phyloP scores from a whole-genome alignment of 2,888 invertebrate species.

The Drosophila meridionalis region DNA sequence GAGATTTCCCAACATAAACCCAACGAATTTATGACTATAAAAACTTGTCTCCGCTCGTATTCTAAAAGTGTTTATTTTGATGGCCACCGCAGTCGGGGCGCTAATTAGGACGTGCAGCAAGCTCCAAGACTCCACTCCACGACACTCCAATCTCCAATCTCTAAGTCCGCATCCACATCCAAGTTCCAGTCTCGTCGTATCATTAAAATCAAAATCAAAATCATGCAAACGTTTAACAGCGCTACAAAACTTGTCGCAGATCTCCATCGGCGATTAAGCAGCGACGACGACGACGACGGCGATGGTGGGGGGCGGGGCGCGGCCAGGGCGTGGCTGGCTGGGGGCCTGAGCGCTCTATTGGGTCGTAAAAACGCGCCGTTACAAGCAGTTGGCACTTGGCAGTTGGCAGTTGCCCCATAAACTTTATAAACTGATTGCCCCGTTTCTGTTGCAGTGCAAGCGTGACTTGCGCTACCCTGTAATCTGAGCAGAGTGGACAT shows the following conservation, averaged over 20 bases:
- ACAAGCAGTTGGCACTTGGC: slow-evolving; percentile 77
- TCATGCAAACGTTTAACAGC: slow-evolving; percentile 81
- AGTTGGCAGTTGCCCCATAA: slow-evolving; percentile 59
- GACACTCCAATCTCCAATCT: slow-evolving; percentile 9
- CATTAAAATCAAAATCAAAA: slow-evolving; percentile 73
- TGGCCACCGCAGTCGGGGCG: slow-evolving; percentile 69
- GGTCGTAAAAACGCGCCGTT: slow-evolving; percentile 75
- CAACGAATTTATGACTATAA: slow-evolving; percentile 64
- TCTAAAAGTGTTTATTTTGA: slow-evolving; percentile 82
- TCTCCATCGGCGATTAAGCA: slow-evolving; percentile 14
- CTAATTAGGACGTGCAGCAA: slow-evolving; percentile 72
- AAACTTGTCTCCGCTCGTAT: slow-evolving; percentile 75
- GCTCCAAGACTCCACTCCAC: slow-evolving; percentile 3
- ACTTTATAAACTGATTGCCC: slow-evolving; percentile 65
- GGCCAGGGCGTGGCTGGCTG: background rate
- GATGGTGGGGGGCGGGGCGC: background rate
- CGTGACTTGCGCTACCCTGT: slow-evolving; percentile 21
- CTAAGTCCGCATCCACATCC: slow-evolving; percentile 13
- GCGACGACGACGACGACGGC: background rate
- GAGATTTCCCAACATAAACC: slow-evolving; percentile 73
- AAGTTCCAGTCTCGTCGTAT: slow-evolving; percentile 34
- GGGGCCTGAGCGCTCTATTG: slow-evolving; percentile 26
- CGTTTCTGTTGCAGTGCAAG: slow-evolving; percentile 41
- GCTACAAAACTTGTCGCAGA: slow-evolving; percentile 76
- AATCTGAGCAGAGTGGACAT: background rate